Base-by-base conservation (phyloP, 2,888 invertebrate species). In the Heliconius ismenius region DNA sequence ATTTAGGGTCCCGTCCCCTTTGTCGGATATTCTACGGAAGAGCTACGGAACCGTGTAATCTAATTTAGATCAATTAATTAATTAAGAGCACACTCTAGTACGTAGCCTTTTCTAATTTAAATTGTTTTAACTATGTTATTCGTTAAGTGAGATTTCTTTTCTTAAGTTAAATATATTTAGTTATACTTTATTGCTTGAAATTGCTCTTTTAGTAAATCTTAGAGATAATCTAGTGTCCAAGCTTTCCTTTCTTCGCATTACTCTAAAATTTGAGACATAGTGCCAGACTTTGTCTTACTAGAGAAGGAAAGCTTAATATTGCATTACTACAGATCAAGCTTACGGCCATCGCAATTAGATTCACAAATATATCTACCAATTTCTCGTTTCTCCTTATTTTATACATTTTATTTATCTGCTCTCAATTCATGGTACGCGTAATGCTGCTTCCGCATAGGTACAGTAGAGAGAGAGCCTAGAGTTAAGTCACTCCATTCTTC, bases 21-120 rank as follows among this genome's bases (percentile, higher is more conserved):
- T 76, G 79, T 76, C 74, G 78, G 83, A 82, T 81, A 81, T 79
- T 80, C 81, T 49, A 58, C n/a, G 58, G 58, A n/a, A 79, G 73
- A 78, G 79, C 79, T 76, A 77, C 80, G 76, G 81, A 79, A 82
- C 80, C 80, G 81, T 76, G 78, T 82, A 82, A 82, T 83, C 79
- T 79, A 81, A 83, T 82, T 82, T 77, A 78, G 79, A 82, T 82
- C 82, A 80, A 83, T 83, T 83, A 82, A 81, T 80, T 82, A 80
- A 82, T 80, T 80, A 80, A 69, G 43, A 74, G 70, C 54, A 72
- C 64, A 70, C 78, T 77, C 58, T 80, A 76, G 76, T 78, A 78
- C 78, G 75, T 79, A 78, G 68, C 79, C 79, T 76, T 77, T 79
- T 70, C 32, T 70, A 70, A 70, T 81, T 79, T 75, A 32, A 70